phyloP scores from a whole-genome alignment of 2,113 vertebrate genomes.

The Thunnus thynnus region DNA sequence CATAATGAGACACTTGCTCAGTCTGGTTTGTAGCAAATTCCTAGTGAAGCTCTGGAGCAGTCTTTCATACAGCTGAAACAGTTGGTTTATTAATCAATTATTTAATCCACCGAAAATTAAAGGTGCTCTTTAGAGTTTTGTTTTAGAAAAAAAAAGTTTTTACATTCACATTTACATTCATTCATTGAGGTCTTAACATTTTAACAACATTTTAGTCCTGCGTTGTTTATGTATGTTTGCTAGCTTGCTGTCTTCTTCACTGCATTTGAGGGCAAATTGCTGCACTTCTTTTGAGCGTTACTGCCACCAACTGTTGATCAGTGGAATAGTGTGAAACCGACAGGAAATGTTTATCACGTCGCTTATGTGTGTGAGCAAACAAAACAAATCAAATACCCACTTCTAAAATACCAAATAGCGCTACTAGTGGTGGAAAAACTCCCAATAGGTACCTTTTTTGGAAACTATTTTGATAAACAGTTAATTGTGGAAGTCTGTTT shows the following conservation, averaged over 20 bases:
- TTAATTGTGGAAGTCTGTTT: too few species aligned
- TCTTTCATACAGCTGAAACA: neutral
- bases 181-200: neutral
- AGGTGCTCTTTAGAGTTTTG: neutral
- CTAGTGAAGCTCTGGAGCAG: neutral
- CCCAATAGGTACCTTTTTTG: too few species aligned
- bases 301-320: neutral
- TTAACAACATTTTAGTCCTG: neutral
- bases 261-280: too few species aligned
- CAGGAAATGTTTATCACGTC: too few species aligned
- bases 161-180: neutral
- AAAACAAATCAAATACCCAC: too few species aligned
- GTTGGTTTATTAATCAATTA: neutral
- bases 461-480: too few species aligned
- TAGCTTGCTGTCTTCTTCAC: neutral
- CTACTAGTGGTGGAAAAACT: too few species aligned
- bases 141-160: neutral
- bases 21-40: neutral
- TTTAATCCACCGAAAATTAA: conserved; percentile 1
- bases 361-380: too few species aligned
- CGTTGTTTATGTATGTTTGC: neutral
- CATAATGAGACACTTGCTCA: conserved; percentile 15
- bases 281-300: neutral
- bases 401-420: too few species aligned
- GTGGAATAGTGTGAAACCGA: neutral